Evolutionary conservation across 2,888 invertebrate species (phyloP), one percentile per base, ranked within the genome.

Genomic region (Caenorhabditis virilis): DNA sequence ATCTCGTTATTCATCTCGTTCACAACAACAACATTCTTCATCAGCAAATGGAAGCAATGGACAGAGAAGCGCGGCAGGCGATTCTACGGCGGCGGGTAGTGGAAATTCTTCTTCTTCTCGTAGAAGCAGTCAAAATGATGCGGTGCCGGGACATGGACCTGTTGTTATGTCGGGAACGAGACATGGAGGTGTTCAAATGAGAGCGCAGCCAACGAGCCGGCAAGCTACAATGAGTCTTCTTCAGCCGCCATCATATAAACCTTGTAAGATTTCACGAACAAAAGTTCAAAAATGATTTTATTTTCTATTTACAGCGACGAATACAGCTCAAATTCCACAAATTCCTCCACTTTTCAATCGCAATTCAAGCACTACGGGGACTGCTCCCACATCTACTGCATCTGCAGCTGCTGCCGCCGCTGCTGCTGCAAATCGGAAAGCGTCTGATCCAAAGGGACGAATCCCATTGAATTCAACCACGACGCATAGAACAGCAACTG

Each of bases 371-470:
- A 39, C 59, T 2, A 55, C 48, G 2, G 38, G 49, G 2, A 33
- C 41, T 0, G 23, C 46, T 7, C 16, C 49, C 2, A 45, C 53
- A 27, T 39, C 62, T 16, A 26, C 45, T 13, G 47, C 51, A 36
- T 42, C 60, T n/a, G 51, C 39, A 6, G 22, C 45, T 25, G 48
- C 51, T n/a, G 51, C 69, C 11, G 53, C 57, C 13, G 60, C 56
- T 18, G 41, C 59, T n/a, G 53, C 63, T 2, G 65, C 59, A 23
- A 46, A 58, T 11, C 42, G 72, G 18, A 72, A 72, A 47, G 53
- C 60, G n/a, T 41, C 49, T 4, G 72, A 72, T 51, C 67, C 69
- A 7, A 72, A 72, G 22, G 72, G 69, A 55, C 45, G 72, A 13
- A 55, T 67, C 18, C 72, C 69, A n/a, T 38, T 72, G 18, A 71